Base-by-base conservation (phyloP, 2,113 vertebrate species). In the Lepus americanus region DNA sequence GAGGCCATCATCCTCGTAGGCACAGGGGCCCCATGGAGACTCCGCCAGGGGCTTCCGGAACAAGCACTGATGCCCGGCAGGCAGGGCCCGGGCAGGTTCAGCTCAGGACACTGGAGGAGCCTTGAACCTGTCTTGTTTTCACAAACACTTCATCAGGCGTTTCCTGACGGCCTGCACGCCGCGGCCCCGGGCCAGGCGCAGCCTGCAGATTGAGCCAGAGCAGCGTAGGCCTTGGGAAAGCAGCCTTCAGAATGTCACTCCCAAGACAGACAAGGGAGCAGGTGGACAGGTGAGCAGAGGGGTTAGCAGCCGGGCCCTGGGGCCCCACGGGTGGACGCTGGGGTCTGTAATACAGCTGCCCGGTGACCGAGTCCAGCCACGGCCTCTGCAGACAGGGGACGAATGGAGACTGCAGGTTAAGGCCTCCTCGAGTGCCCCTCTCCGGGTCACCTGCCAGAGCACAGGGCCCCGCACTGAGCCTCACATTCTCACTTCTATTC, bases 81-180 rank as follows among this genome's bases (percentile, higher is more conserved):
- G 72, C 81, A 91, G 22, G 31, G 64, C 22, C 12, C 31, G 27
- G 51, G 44, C 11, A 73, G 59, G 89, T 82, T 89, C 87, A 86
- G 7, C 55, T 79, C 69, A 39, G 88, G 91, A 63, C 39, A 73
- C 16, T 4, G 7, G 69, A 82, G 82, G 78, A 61, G 33, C 39
- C 70, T 55, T 55, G 55, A 81, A 66, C 77, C 17, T 36, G 69
- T 82, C 82, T 85, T 36, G 70, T 49, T 66, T 49, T 78, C 73
- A 90, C 77, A 72, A 92, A 66, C 25, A 39, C 27, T 51, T 95
- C 23, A 3, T 31, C 6, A 25, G 49, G 69, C 29, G 36, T 81
- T 89, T 95, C 69, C 90, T 86, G 81, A 66, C 33, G 51, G n/a
- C 31, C 44, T 6, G 25, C 0, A 6, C 1, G 27, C 64, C 0